Evolutionary conservation across 2,888 invertebrate genomes (phyloP).

Genomic region (Conistra vaccinii): DNA sequence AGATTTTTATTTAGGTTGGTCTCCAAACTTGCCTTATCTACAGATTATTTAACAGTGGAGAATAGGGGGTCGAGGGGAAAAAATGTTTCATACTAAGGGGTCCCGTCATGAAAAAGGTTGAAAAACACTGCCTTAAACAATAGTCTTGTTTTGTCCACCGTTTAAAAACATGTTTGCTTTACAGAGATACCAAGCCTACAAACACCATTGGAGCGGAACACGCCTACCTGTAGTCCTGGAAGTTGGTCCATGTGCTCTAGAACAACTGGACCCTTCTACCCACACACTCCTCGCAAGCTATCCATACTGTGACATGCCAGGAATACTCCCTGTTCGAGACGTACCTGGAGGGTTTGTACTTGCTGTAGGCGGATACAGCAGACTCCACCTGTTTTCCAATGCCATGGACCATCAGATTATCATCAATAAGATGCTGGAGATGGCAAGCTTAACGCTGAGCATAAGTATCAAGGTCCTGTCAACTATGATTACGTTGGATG

Average conservation of each 20-base stretch:
- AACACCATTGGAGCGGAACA: constrained; percentile 99
- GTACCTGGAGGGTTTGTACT: constrained; percentile 98
- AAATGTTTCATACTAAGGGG: no score
- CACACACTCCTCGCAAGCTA: constrained; percentile 94
- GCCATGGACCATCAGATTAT: constrained; percentile 96
- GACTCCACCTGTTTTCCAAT: constrained; percentile 96
- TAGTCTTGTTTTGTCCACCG: background rate
- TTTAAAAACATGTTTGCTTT: constrained; percentile 23
- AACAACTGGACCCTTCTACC: constrained; percentile 97
- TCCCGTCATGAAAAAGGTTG: no score
- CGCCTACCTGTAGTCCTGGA: constrained; percentile 96
- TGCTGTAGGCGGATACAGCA: constrained; percentile 97
- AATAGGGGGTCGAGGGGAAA: no score
- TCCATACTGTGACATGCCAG: constrained; percentile 87
- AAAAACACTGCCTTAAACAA: background rate
- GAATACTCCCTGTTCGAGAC: constrained; percentile 94
- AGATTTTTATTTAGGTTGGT: no score
- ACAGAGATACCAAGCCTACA: constrained; percentile 96
- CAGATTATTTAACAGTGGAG: no score
- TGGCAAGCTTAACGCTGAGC: constrained; percentile 95
- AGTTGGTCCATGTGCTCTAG: constrained; percentile 97
- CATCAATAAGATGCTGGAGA: constrained; percentile 96
- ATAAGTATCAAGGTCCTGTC: constrained; percentile 95
- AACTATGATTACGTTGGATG: constrained; percentile 95
- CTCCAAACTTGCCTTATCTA: no score